These are phyloP conservation scores for Oophaga pumilio DNA, from an alignment of 2,113 vertebrate species.

Conservation along the genomic window DNA sequence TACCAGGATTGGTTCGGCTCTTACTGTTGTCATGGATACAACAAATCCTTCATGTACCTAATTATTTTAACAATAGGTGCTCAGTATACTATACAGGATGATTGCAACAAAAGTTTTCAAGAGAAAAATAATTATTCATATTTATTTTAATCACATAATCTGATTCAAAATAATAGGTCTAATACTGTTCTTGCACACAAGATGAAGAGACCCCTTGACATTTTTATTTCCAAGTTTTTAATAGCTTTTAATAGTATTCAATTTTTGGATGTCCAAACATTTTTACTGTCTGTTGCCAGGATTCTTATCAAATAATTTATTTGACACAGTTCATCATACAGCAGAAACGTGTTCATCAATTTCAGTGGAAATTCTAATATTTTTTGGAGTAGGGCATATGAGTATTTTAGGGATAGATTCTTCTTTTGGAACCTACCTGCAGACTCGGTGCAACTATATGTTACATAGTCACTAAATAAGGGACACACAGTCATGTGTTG, in stretches of 20 bases:
- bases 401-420: too few species aligned
- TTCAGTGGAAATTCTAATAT: not conserved
- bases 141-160: conserved; percentile 27
- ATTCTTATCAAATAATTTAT: not conserved
- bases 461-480: not conserved
- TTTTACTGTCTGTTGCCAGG: not conserved
- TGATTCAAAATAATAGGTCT: not conserved
- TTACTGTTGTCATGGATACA: conserved; percentile 31
- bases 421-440: too few species aligned
- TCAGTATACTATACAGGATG: conserved; percentile 13
- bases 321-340: not conserved
- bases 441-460: too few species aligned
- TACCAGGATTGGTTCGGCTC: conserved; percentile 27
- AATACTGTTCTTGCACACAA: not conserved
- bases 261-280: not conserved
- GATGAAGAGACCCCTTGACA: not conserved
- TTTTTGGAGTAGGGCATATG: not conserved
- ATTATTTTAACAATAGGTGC: conserved; percentile 39
- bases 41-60: conserved; percentile 31
- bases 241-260: not conserved
- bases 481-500: not conserved
- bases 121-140: not conserved
- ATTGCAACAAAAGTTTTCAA: conserved; percentile 10
- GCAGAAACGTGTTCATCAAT: not conserved
- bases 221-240: not conserved